Percentiles rank a stretch among this genome's conserved stretches.
Conservation (phyloP, 2,888 invertebrate genomes). For the Agonopterix heracliana region DNA sequence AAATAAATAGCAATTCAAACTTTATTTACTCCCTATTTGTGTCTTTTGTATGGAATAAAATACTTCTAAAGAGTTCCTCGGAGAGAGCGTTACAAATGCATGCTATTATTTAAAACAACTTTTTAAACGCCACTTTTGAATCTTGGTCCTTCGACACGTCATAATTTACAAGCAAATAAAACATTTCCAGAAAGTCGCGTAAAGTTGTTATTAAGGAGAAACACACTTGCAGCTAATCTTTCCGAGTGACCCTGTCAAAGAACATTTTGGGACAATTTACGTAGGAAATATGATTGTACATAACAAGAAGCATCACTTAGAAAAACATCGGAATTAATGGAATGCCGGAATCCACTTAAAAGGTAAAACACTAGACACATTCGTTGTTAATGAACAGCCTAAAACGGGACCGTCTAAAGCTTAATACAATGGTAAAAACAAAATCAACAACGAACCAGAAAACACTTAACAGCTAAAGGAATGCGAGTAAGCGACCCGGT, state of each 20-base stretch:
- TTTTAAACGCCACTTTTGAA: too few species aligned
- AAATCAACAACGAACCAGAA: slow-evolving; percentile 25
- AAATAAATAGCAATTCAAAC: slow-evolving; percentile 19
- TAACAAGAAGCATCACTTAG: slow-evolving; percentile 3
- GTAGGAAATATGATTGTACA: slow-evolving; percentile 23
- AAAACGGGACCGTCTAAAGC: slow-evolving; percentile 46
- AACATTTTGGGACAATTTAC: slow-evolving; percentile 3
- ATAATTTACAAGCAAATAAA: too few species aligned
- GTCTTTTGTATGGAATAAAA: slow-evolving; percentile 1
- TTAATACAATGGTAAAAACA: slow-evolving; percentile 21
- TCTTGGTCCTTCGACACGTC: too few species aligned
- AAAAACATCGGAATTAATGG: slow-evolving; percentile 11
- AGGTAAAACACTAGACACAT: slow-evolving; percentile 52
- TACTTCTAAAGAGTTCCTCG: too few species aligned
- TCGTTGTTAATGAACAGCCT: slow-evolving; percentile 72
- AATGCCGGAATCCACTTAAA: slow-evolving; percentile 25
- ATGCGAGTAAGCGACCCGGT: slow-evolving; percentile 42
- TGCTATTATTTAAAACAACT: too few species aligned
- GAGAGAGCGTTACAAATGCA: too few species aligned
- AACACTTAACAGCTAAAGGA: slow-evolving; percentile 25
- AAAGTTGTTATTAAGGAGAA: too few species aligned
- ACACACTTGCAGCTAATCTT: too few species aligned
- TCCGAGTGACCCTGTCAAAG: neutral
- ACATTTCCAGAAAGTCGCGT: too few species aligned
- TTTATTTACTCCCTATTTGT: neutral